Conservation (phyloP, 1,140 invertebrate species). For the Apis florea region DNA sequence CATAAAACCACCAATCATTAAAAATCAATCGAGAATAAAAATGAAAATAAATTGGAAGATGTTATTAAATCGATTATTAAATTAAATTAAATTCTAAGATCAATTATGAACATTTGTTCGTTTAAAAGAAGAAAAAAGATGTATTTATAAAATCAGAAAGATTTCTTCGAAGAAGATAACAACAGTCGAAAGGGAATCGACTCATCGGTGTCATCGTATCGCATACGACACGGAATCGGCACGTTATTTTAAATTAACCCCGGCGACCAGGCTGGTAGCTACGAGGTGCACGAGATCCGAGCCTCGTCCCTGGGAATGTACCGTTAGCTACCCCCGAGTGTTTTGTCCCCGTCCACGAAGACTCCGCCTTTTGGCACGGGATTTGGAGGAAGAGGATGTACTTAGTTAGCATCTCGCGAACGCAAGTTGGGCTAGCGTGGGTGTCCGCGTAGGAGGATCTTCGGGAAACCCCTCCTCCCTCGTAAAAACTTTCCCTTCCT, state of each 20-base stretch:
- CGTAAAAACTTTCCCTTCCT: slow-evolving; percentile 36
- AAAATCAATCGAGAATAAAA: too few relatives aligned
- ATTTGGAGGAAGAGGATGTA: slow-evolving; percentile 46
- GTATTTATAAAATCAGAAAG: not conserved
- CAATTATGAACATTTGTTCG: too few relatives aligned
- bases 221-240: not conserved
- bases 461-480: slow-evolving; percentile 67
- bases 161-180: not conserved
- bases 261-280: not conserved
- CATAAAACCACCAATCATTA: too few relatives aligned
- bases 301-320: slow-evolving; percentile 41
- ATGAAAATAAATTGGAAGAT: too few relatives aligned
- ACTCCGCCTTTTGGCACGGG: slow-evolving; percentile 52
- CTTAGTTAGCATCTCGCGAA: slow-evolving; percentile 35
- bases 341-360: slow-evolving; percentile 38
- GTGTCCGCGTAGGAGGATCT: slow-evolving; percentile 72
- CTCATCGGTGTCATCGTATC: not conserved
- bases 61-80: too few relatives aligned
- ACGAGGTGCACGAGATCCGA: slow-evolving; percentile 6
- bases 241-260: slow-evolving; percentile 11
- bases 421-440: slow-evolving; percentile 57
- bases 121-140: not conserved
- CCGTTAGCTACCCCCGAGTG: slow-evolving; percentile 35
- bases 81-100: not conserved
- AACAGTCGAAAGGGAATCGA: not conserved